phyloP scores from a whole-genome alignment of 2,113 vertebrate species.

The Hucho hucho region DNA sequence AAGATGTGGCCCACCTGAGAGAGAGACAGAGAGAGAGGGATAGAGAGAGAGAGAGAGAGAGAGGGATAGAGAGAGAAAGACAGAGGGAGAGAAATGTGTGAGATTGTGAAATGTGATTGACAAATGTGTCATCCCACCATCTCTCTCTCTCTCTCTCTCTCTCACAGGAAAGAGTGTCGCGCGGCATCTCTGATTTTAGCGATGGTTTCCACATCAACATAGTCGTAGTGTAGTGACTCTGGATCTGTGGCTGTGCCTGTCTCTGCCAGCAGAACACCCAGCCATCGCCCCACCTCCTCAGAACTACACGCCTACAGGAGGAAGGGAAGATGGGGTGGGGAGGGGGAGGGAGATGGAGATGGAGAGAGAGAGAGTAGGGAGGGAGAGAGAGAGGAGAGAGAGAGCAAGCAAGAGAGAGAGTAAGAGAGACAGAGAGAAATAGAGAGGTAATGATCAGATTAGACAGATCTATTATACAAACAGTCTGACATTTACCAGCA shows the following conservation, averaged over 20 bases:
- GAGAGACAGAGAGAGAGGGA: neutral
- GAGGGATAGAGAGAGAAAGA: too few species aligned
- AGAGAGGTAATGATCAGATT: too few species aligned
- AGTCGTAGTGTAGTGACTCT: slow-evolving; percentile 90
- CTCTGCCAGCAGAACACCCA: slow-evolving; percentile 88
- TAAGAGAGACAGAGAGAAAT: neutral
- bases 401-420: neutral
- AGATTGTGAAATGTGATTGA: too few species aligned
- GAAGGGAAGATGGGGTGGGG: too few species aligned
- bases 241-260: slow-evolving; percentile 81
- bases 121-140: too few species aligned
- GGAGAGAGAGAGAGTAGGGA: neutral
- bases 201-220: slow-evolving; percentile 91
- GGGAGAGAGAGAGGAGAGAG: neutral
- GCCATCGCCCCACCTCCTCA: slow-evolving; percentile 89
- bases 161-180: slow-evolving; percentile 93
- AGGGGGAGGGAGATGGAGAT: neutral
- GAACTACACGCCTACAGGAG: slow-evolving; percentile 79
- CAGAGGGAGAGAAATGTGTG: too few species aligned
- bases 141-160: neutral
- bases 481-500: too few species aligned
- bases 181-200: slow-evolving; percentile 89
- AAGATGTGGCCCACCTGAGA: slow-evolving; percentile 85
- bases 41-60: too few species aligned
- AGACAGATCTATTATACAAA: too few species aligned